Evolutionary conservation across 2,888 invertebrate species (phyloP).

Genomic region (Oscheius sp.): DNA sequence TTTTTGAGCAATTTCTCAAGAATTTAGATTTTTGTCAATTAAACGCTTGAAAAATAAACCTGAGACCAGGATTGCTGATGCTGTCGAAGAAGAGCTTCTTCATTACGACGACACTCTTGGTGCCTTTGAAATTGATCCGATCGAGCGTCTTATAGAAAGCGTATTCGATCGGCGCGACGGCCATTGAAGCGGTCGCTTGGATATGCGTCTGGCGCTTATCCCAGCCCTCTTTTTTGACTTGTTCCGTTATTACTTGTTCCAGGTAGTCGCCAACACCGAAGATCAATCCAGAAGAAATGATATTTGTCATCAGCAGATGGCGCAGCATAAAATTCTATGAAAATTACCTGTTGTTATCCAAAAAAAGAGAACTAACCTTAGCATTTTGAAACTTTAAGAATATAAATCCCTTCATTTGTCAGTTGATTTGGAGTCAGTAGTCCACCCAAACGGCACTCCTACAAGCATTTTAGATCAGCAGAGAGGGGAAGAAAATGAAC

Average conservation of each 20-base stretch:
- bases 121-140: conserved; percentile 1
- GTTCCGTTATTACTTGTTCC: conserved; percentile 14
- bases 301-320: conserved; percentile 4
- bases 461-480: not conserved
- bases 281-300: not conserved
- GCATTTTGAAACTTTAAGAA: conserved; percentile 17
- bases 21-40: not conserved
- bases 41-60: too few relatives aligned
- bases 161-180: conserved; percentile 5
- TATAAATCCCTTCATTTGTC: conserved; percentile 18
- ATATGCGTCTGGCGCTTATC: not conserved
- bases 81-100: conserved; percentile 18
- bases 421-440: not conserved
- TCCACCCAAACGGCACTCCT: not conserved
- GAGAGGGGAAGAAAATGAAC: not conserved
- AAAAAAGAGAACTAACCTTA: not conserved
- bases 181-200: not conserved
- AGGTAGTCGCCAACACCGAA: conserved; percentile 7
- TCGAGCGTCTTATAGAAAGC: conserved; percentile 6
- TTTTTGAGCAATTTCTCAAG: not conserved
- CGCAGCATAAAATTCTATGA: conserved; percentile 10
- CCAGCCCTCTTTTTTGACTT: conserved; percentile 15
- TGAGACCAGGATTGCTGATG: conserved; percentile 8
- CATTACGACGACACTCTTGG: conserved; percentile 4
- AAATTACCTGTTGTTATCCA: not conserved